A percentile compares a stretch with the other conserved stretches of the same genome.
These are phyloP conservation scores for Leptobrachium leishanense DNA, from an alignment of 2,113 vertebrate genomes.

Conservation along the genomic window DNA sequence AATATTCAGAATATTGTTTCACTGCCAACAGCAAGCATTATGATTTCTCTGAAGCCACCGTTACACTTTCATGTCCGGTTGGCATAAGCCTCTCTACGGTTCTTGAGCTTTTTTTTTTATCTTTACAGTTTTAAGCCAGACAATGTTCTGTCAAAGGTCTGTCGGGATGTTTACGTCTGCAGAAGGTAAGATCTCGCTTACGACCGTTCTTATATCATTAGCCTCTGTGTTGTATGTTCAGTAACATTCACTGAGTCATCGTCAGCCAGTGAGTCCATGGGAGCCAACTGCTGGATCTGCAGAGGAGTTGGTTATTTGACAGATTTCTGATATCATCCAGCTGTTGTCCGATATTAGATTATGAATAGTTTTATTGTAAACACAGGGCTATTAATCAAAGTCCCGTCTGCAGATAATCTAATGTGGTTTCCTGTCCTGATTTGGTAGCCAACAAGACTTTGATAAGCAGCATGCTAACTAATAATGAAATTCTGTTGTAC, in stretches of 20 bases:
- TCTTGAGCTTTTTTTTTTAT: not conserved
- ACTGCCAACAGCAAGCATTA: not conserved
- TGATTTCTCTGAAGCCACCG: not conserved
- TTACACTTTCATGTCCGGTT: not conserved
- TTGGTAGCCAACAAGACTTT: constrained; percentile 29
- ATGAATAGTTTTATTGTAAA: constrained; percentile 34
- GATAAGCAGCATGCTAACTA: not conserved
- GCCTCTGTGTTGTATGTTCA: not conserved
- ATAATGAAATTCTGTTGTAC: too few relatives aligned
- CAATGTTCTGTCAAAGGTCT: not conserved
- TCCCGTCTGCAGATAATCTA: constrained; percentile 30
- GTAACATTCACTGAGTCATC: constrained; percentile 5
- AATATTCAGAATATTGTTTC: not conserved
- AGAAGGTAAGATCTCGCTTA: constrained; percentile 23
- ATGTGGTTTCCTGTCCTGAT: constrained; percentile 27
- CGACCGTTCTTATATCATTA: not conserved
- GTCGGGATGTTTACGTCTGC: constrained; percentile 1
- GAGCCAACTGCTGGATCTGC: constrained; percentile 10
- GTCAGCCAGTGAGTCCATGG: not conserved
- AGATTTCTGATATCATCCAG: constrained; percentile 18
- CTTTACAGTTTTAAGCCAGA: not conserved
- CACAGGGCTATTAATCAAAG: constrained; percentile 35
- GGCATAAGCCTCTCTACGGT: not conserved
- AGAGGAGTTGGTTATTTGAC: constrained; percentile 10
- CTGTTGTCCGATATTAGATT: constrained; percentile 22